These are phyloP conservation scores for Ageneiosus marmoratus DNA, from an alignment of 2,113 vertebrate genomes.

Conservation along the genomic window DNA sequence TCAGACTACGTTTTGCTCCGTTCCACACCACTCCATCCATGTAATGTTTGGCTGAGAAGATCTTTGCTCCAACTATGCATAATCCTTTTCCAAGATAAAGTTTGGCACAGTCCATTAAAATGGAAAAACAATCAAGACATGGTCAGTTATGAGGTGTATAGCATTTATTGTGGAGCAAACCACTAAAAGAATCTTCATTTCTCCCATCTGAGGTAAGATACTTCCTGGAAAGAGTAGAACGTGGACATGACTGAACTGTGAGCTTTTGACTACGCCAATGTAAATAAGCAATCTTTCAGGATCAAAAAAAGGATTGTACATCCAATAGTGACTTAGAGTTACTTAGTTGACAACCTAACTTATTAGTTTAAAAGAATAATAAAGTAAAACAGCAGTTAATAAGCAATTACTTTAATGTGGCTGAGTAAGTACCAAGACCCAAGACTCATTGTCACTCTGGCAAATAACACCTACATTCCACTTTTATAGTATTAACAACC, in stretches of 20 bases:
- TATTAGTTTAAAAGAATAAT: not conserved
- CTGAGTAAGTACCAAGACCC: conserved; percentile 2
- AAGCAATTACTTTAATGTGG: not conserved
- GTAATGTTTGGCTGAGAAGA: not conserved
- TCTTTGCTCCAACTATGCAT: not conserved
- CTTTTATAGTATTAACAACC: conserved; percentile 3
- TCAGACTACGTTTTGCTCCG: conserved; percentile 4
- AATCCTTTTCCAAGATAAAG: conserved; percentile 38
- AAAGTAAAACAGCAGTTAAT: conserved; percentile 15
- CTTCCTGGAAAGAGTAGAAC: conserved; percentile 29
- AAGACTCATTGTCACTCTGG: not conserved
- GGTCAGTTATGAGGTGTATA: conserved; percentile 27
- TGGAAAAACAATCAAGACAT: conserved; percentile 40
- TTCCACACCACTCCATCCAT: not conserved
- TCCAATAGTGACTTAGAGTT: not conserved
- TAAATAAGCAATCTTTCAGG: conserved; percentile 17
- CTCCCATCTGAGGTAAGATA: conserved; percentile 24
- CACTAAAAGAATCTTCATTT: conserved; percentile 4
- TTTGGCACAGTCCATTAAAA: conserved; percentile 42
- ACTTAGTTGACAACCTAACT: not conserved
- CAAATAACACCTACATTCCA: not conserved
- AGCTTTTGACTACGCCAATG: conserved; percentile 1
- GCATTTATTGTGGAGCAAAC: conserved; percentile 18
- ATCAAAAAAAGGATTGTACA: not conserved
- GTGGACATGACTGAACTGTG: conserved; percentile 22